phyloP scores from a whole-genome alignment of 2,888 invertebrate species.

The Apotomis betuletana region DNA sequence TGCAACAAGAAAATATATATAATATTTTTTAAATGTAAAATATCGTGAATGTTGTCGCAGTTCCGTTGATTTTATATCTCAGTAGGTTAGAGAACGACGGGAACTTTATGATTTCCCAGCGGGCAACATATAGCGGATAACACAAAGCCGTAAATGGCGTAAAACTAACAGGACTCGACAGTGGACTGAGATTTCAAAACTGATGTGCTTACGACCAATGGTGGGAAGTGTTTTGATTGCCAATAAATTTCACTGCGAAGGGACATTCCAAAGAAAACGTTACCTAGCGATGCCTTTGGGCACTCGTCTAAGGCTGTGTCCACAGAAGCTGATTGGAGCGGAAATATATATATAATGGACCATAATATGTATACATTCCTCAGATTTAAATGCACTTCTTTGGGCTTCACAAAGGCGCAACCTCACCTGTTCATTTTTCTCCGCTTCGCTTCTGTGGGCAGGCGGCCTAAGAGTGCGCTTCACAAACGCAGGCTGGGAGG shows the following conservation, averaged over 20 bases:
- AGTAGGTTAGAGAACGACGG: conserved; percentile 26
- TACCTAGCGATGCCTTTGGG: no score
- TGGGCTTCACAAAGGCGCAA: no score
- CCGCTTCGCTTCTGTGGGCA: no score
- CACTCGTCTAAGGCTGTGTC: no score
- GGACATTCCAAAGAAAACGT: neutral
- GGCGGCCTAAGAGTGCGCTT: no score
- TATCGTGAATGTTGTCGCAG: conserved; percentile 18
- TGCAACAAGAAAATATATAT: neutral
- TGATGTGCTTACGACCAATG: conserved; percentile 1
- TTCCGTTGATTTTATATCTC: conserved; percentile 36
- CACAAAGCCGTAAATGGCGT: conserved; percentile 32
- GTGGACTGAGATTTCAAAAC: conserved; percentile 27
- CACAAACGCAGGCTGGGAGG: no score
- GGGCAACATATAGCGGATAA: conserved; percentile 35
- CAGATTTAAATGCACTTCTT: no score
- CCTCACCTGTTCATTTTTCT: no score
- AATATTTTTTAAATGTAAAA: conserved; percentile 6
- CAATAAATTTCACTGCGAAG: neutral
- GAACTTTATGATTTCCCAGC: conserved; percentile 41
- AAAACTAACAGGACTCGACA: conserved; percentile 32
- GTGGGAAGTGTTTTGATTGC: neutral
- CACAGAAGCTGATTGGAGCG: no score
- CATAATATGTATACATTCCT: no score
- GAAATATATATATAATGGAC: no score